Percentiles rank a stretch among this genome's conserved stretches.
Conservation (phyloP, 2,797 vertebrate genomes). For the Anomalospiza imberbis region DNA sequence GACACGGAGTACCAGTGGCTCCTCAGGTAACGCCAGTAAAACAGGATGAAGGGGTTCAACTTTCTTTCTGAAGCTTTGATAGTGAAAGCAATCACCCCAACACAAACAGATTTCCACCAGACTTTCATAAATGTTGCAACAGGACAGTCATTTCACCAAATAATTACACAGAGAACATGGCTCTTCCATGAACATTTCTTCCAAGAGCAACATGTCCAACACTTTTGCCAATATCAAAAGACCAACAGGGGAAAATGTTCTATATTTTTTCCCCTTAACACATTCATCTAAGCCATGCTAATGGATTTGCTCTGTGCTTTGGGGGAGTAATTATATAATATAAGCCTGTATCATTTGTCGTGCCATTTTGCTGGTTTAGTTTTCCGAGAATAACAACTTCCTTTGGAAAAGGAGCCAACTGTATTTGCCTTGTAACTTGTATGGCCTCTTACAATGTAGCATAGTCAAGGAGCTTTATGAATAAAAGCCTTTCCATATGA, state of each 20-base stretch:
- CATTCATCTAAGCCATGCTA: not conserved
- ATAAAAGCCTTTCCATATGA: not conserved
- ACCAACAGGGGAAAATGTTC: not conserved
- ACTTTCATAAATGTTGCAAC: not conserved
- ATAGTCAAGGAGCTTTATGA: not conserved
- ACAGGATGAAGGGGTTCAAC: not conserved
- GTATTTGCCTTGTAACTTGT: not conserved
- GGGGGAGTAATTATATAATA: not conserved
- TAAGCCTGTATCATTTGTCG: fast-evolving
- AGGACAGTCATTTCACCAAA: not conserved
- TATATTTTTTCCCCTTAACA: not conserved
- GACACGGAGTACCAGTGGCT: not conserved
- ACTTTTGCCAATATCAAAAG: not conserved
- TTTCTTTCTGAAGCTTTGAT: not conserved
- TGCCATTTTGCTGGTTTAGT: not conserved
- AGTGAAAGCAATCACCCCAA: not conserved
- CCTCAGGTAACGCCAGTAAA: not conserved
- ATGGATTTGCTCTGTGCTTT: not conserved
- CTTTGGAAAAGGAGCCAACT: not conserved
- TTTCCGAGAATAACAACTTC: not conserved
- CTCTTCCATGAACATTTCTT: not conserved
- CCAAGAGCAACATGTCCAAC: not conserved
- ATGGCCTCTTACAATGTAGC: not conserved
- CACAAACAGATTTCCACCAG: not conserved
- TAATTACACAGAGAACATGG: not conserved